A percentile compares a stretch with the other conserved stretches of the same genome.
phyloP scores from a whole-genome alignment of 2,797 vertebrate genomes.

The Anguilla pacifica region DNA sequence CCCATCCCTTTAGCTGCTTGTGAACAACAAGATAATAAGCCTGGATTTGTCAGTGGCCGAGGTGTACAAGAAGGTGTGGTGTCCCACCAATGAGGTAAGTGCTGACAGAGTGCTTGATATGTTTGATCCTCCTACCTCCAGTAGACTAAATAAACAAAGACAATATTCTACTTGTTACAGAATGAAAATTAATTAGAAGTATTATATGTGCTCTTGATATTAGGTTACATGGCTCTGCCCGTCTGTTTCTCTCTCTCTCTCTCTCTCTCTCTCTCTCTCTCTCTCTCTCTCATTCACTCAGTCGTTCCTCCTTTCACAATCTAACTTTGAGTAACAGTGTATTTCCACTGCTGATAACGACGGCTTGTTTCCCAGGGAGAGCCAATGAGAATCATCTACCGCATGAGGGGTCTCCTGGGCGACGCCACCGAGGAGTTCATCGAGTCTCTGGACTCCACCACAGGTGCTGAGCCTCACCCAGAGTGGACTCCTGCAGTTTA shows the following conservation, averaged over 20 bases:
- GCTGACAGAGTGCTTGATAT: background rate
- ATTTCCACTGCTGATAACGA: background rate
- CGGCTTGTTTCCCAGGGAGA: constrained; percentile 79
- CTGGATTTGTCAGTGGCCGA: constrained; percentile 94
- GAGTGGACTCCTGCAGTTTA: background rate
- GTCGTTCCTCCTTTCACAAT: background rate
- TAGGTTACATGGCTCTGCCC: background rate
- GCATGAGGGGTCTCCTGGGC: constrained; percentile 95
- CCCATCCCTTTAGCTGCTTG: constrained; percentile 81
- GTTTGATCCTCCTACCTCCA: background rate
- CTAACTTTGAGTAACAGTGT: background rate
- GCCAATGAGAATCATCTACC: constrained; percentile 98
- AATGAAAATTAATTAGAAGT: constrained; percentile 42
- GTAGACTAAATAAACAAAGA: no score
- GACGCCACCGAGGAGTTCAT: constrained; percentile 99
- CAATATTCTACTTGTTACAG: constrained; percentile 36
- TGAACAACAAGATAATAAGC: constrained; percentile 99
- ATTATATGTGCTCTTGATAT: background rate
- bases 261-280: background rate
- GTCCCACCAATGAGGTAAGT: constrained; percentile 93
- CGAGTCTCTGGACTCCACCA: constrained; percentile 94
- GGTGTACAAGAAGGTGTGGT: constrained; percentile 99
- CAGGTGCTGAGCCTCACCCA: constrained; percentile 72
- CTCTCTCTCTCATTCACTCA: background rate
- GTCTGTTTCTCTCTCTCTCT: background rate